Evolutionary conservation across 1,140 invertebrate species (phyloP), one percentile per base, ranked within the genome.

Genomic region (Brachionus manjavacas): DNA sequence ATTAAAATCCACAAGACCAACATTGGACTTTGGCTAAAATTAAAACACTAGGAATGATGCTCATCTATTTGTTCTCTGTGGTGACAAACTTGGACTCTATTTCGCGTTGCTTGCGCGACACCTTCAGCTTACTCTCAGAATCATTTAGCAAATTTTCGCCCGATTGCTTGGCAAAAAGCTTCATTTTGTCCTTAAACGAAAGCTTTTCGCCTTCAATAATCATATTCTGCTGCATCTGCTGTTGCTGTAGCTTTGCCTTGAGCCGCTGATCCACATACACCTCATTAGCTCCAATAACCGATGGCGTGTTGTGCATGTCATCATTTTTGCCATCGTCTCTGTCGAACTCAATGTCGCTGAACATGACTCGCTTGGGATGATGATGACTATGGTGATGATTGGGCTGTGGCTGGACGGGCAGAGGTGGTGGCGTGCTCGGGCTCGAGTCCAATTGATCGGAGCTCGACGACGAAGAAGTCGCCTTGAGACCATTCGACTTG

Each of bases 201-300:
- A 84, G 68, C 35, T 84, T 84, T 14, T 84, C 81, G 41, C 60
- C 81, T 35, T 84, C 81, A 20, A 70, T 49, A 9, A 35, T 70
- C n/a, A 41, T 66, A 41, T 60, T 39, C 41, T 81, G 52, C 20
- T 81, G 52, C 35, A 64, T 20, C 28, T 64, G 52, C 70, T 84
- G 81, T 39, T 68, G 81, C 49, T 68, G 81, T 3, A 80, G 35
- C 49, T 84, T 84, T 12, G 46, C 46, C 68, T 84, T 84, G 25
- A 84, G 60, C 28, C 90, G 85, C 1, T 90, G 90, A 84, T 91
- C 90, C 14, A 89, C 87, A 85, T 91, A 91, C 3, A 91, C 87
- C 86, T 91, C 90, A 85, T 90, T 89, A 1, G 89, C 86, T 14
- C 90, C 90, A 76, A 90, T 88, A 3, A 84, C 83, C 4, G 68